These are phyloP conservation scores for Embidobia sp. DNA, from an alignment of 2,888 invertebrate species.

Conservation along the genomic window DNA sequence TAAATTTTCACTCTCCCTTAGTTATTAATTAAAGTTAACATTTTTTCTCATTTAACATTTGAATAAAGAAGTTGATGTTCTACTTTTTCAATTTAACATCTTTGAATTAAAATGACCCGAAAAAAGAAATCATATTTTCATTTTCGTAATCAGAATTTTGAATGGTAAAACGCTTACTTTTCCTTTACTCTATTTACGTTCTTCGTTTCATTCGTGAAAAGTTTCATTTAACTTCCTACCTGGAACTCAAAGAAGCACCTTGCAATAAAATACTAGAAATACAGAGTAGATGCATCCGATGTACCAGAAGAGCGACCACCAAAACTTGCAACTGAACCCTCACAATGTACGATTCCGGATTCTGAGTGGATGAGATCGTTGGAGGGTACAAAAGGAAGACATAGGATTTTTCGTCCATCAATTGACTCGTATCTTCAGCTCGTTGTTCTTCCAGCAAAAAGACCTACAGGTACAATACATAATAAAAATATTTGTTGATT, in stretches of 20 bases:
- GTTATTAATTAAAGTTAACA: too few species aligned
- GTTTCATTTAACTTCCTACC: too few species aligned
- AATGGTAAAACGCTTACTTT: too few species aligned
- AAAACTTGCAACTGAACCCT: slow-evolving; percentile 94
- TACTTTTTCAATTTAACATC: too few species aligned
- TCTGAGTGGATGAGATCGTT: slow-evolving; percentile 87
- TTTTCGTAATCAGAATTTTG: too few species aligned
- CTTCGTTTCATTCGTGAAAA: too few species aligned
- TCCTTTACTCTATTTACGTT: too few species aligned
- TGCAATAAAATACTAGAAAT: slow-evolving; percentile 93
- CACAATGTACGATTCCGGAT: slow-evolving; percentile 89
- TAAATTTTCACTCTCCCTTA: too few species aligned
- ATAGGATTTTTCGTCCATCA: slow-evolving; percentile 90
- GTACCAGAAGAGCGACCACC: slow-evolving; percentile 93
- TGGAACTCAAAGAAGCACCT: slow-evolving; percentile 86
- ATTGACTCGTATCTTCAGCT: slow-evolving; percentile 72
- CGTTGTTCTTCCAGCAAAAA: slow-evolving; percentile 85
- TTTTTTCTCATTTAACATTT: too few species aligned
- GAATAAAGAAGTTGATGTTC: too few species aligned
- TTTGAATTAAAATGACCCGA: too few species aligned
- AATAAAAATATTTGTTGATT: slow-evolving; percentile 6
- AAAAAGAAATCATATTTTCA: too few species aligned
- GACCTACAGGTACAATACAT: slow-evolving; percentile 81
- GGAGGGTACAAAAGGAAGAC: slow-evolving; percentile 93
- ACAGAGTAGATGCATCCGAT: slow-evolving; percentile 95